Conservation (phyloP, 2,113 vertebrate genomes). For the Salvelinus alpinus region DNA sequence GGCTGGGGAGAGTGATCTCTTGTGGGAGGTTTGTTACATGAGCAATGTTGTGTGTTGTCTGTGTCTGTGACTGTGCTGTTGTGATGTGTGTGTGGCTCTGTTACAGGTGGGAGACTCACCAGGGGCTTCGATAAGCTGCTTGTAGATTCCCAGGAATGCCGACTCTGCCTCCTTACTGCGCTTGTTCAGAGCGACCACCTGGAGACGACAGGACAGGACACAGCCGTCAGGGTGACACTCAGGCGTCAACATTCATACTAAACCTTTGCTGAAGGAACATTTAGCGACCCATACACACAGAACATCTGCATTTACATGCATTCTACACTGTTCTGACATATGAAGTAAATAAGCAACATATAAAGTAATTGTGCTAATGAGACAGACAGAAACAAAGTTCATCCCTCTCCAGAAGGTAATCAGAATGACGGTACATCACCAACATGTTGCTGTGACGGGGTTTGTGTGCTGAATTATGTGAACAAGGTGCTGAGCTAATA, state of each 20-base stretch:
- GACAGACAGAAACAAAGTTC: too few relatives aligned
- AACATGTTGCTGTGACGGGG: too few relatives aligned
- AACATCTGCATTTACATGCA: neutral
- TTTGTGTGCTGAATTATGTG: too few relatives aligned
- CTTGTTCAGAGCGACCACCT: slow-evolving; percentile 97
- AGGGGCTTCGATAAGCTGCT: slow-evolving; percentile 93
- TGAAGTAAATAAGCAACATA: neutral
- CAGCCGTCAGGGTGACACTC: slow-evolving; percentile 37
- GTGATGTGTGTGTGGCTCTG: slow-evolving; percentile 33
- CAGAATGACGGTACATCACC: neutral
- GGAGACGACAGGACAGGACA: slow-evolving; percentile 59
- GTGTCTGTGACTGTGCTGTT: slow-evolving; percentile 4
- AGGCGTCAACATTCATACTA: slow-evolving; percentile 1
- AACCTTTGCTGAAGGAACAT: neutral
- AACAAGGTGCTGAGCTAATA: too few relatives aligned
- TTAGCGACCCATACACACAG: too few relatives aligned
- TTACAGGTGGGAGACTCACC: slow-evolving; percentile 80
- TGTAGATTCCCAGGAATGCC: slow-evolving; percentile 94
- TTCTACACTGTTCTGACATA: neutral
- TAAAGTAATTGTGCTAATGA: neutral
- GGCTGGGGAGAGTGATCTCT: neutral
- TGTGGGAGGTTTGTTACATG: slow-evolving; percentile 15
- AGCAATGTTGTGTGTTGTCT: slow-evolving; percentile 8
- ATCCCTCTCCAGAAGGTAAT: neutral
- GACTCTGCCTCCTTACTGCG: slow-evolving; percentile 96